Percentiles rank a stretch among this genome's conserved stretches.
These are phyloP conservation scores for Pedionomus torquatus DNA, from an alignment of 2,113 vertebrate species.

Conservation along the genomic window DNA sequence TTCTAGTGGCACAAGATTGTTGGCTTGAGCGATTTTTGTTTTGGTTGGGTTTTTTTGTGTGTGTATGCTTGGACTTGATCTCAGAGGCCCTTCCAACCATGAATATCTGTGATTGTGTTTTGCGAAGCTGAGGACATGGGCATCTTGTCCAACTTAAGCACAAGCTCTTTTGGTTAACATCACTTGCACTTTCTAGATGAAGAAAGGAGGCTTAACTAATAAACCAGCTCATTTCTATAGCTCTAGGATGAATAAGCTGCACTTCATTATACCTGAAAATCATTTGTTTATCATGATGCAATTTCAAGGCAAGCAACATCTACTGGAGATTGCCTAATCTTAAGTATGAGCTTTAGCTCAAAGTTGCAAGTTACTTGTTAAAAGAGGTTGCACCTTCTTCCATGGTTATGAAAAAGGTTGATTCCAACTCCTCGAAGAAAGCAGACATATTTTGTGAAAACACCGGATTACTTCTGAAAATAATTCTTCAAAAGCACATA, in stretches of 20 bases:
- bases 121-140: neutral
- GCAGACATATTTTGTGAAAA: neutral
- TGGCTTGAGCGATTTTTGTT: too few relatives aligned
- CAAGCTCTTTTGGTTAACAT: neutral
- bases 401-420: neutral
- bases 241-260: neutral
- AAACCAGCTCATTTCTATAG: neutral
- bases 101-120: neutral
- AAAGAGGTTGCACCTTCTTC: neutral
- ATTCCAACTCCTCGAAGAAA: neutral
- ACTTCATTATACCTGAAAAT: neutral
- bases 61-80: too few relatives aligned
- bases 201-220: neutral
- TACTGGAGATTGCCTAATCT: neutral
- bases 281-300: neutral
- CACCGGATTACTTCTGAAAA: neutral
- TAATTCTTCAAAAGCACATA: neutral
- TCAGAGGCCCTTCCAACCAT: too few relatives aligned
- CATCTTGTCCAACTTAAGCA: neutral
- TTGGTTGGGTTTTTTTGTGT: too few relatives aligned
- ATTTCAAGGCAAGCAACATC: neutral
- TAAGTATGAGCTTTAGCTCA: neutral
- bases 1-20: too few relatives aligned
- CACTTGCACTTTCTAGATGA: neutral
- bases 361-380: neutral